Percentiles rank a stretch among this genome's conserved stretches.
Conservation (phyloP, 2,888 invertebrate genomes). For the Diplazon laetatorius region DNA sequence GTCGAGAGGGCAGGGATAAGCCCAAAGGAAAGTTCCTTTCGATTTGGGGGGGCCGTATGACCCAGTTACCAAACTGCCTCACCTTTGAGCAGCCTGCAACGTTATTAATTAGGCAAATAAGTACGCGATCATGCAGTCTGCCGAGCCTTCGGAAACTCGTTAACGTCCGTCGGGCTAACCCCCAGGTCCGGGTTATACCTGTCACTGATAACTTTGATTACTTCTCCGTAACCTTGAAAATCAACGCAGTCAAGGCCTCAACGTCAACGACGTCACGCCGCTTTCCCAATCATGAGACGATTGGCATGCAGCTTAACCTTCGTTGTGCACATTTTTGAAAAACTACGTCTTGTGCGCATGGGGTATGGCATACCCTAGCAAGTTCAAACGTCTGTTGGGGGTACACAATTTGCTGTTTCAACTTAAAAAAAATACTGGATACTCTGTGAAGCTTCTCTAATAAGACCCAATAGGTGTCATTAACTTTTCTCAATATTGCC, state of each 20-base stretch:
- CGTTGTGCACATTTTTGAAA: too few species aligned
- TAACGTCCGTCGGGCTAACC: slow-evolving; percentile 23
- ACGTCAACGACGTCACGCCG: slow-evolving; percentile 15
- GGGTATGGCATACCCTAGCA: too few species aligned
- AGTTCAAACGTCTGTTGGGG: too few species aligned
- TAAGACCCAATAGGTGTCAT: too few species aligned
- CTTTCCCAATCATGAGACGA: neutral
- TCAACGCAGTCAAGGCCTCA: slow-evolving; percentile 14
- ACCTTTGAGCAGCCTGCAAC: slow-evolving; percentile 43
- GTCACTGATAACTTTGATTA: slow-evolving; percentile 51
- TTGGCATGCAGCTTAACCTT: too few species aligned
- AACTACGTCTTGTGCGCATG: too few species aligned
- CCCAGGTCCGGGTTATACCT: slow-evolving; percentile 35
- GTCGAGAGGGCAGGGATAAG: neutral
- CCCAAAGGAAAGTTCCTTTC: slow-evolving; percentile 28
- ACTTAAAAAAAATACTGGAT: too few species aligned
- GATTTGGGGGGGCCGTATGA: slow-evolving; percentile 37
- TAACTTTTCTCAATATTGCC: too few species aligned
- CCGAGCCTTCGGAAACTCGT: slow-evolving; percentile 54
- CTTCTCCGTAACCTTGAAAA: slow-evolving; percentile 31
- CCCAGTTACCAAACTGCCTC: slow-evolving; percentile 48
- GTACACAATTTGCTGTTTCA: too few species aligned
- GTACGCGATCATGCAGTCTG: slow-evolving; percentile 57
- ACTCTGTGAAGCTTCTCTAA: too few species aligned
- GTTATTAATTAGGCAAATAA: slow-evolving; percentile 61